Conservation (phyloP, 2,113 vertebrate species). For the Amphilophus citrinellus region DNA sequence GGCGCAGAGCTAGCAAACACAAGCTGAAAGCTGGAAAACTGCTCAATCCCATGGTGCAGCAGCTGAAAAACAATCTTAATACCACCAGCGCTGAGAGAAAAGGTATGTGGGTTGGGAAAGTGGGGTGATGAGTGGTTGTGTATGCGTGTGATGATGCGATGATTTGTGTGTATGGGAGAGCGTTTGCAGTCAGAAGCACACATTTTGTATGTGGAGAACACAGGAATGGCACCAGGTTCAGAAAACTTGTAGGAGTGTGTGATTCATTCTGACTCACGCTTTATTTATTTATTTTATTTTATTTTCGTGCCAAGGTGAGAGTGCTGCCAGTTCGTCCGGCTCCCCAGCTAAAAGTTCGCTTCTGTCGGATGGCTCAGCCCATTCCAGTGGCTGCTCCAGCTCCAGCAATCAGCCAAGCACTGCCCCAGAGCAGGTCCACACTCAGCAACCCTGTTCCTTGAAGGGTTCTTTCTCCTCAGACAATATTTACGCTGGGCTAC, state of each 20-base stretch:
- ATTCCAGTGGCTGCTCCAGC: constrained; percentile 67
- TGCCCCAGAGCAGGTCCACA: constrained; percentile 87
- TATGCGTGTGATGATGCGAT: background rate
- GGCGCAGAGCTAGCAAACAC: constrained; percentile 91
- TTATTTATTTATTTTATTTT: background rate
- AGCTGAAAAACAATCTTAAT: constrained; percentile 79
- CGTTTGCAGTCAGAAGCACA: constrained; percentile 24
- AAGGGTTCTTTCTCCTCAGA: constrained; percentile 96
- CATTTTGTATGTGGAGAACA: background rate
- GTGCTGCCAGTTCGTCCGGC: constrained; percentile 75
- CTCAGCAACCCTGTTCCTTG: constrained; percentile 96
- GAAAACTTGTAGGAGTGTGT: constrained; percentile 35
- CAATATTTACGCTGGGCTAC: constrained; percentile 89
- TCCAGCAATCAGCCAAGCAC: constrained; percentile 57
- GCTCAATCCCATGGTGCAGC: constrained; percentile 94
- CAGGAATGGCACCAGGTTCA: background rate
- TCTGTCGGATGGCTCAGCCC: constrained; percentile 68
- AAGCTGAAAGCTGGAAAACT: constrained; percentile 94
- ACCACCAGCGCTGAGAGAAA: constrained; percentile 59
- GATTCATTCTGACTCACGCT: constrained; percentile 45
- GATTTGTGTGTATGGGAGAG: constrained; percentile 13
- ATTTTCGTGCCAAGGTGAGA: constrained; percentile 70
- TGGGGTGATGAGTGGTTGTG: constrained; percentile 5
- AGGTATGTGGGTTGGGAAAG: constrained; percentile 42
- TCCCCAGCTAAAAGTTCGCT: constrained; percentile 79